phyloP scores from a whole-genome alignment of 2,797 vertebrate genomes.

The Amblyopsis hoosieri region DNA sequence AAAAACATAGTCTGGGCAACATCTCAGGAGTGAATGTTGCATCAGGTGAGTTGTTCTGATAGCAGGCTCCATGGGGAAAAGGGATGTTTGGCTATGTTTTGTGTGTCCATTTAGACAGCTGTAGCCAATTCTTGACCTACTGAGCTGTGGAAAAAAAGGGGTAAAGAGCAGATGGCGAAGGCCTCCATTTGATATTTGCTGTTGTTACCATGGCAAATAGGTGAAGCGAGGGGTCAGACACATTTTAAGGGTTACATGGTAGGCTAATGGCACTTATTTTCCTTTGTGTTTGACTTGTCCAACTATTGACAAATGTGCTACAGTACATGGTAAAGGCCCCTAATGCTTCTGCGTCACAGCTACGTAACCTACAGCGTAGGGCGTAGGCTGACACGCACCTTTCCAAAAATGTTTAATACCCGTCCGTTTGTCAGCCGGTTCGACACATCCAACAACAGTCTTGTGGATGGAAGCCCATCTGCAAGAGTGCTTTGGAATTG shows the following conservation, averaged over 20 bases:
- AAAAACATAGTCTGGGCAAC: conserved; percentile 42
- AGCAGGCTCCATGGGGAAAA: conserved; percentile 38
- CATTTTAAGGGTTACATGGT: conserved; percentile 28
- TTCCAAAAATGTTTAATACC: no score
- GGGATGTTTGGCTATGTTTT: conserved; percentile 50
- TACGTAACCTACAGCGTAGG: no score
- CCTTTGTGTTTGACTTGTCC: no score
- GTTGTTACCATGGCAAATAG: neutral
- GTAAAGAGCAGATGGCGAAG: conserved; percentile 7
- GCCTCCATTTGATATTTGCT: no score
- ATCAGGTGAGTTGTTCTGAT: conserved; percentile 36
- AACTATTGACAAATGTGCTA: no score
- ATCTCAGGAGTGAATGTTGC: conserved; percentile 30
- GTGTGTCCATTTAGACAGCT: conserved; percentile 66
- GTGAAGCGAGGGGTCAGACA: conserved; percentile 38
- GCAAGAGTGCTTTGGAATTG: no score
- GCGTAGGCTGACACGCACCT: no score
- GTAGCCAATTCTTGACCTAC: conserved; percentile 43
- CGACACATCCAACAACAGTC: no score
- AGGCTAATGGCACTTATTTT: conserved; percentile 17
- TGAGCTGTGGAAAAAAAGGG: conserved; percentile 20
- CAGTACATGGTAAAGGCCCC: no score
- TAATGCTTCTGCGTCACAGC: no score
- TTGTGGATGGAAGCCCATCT: no score
- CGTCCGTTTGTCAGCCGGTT: no score